Base-by-base conservation (phyloP, 1,140 invertebrate species). In the Branchinecta lynchi region DNA sequence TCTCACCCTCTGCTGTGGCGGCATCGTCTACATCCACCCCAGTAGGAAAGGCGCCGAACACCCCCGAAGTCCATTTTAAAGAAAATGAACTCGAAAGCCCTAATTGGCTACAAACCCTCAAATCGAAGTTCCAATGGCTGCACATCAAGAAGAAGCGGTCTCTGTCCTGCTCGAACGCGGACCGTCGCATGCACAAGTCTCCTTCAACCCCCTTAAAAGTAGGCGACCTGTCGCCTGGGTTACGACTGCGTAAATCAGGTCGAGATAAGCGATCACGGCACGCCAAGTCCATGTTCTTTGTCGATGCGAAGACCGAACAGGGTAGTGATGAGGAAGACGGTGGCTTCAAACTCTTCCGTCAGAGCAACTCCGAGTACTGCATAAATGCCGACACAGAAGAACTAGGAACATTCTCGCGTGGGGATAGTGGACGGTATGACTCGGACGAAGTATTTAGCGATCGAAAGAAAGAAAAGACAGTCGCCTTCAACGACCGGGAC, bases 391-490 rank as follows among this genome's bases (percentile, higher is more conserved):
- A 60, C 51, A 2, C 51, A 60, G 51, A 60, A 15, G 51, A 60
- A 60, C 17, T 60, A 60, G 51, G 51, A 60, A 60, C 51, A 15
- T 60, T 60, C 6, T 60, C 51, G 12, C 51, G 51, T 60, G 51
- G 51, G 12, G 51, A 60, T 60, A 60, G 51, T 60, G 51, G 51
- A 12, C 12, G 51, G 51, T 60, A 60, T 60, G 51, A 60, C 51
- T 60, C 51, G 12, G 51, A 60, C 17, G 51, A 60, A 60, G 17
- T 60, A 6, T 60, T 60, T 60, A 60, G 17, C 17, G 51, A 60
- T 1, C 12, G 17, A 60, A 60, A 6, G 17, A 60, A 20, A 20
- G 51, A 60, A 12, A 60, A 60, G 17, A 60, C 17, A 15, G 51
- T 60, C 12, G 51, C 51, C 17, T 60, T 60, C 17, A 60, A 60